A percentile compares a stretch with the other conserved stretches of the same genome.
phyloP scores from a whole-genome alignment of 2,888 invertebrate genomes.

The Zygaena filipendulae region DNA sequence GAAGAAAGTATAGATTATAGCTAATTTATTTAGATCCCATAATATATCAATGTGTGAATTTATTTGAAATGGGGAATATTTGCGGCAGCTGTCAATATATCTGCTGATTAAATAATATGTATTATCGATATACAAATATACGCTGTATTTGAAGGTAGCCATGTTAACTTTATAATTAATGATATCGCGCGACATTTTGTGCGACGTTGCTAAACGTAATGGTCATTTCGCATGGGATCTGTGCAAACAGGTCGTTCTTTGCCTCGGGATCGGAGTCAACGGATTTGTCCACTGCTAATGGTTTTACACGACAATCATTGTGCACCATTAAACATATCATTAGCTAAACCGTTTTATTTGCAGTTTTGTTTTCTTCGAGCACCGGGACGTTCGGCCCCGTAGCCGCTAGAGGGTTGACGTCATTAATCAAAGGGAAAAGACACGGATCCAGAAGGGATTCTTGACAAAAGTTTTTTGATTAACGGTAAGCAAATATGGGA shows the following conservation, averaged over 20 bases:
- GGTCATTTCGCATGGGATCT: conserved; percentile 28
- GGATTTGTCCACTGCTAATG: conserved; percentile 37
- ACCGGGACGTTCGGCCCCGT: conserved; percentile 30
- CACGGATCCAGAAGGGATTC: conserved; percentile 29
- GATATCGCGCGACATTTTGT: conserved; percentile 49
- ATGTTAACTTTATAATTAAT: conserved; percentile 34
- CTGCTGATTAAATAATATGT: too few species aligned
- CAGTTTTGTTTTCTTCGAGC: conserved; percentile 48
- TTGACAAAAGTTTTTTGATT: conserved; percentile 54
- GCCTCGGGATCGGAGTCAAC: conserved; percentile 33
- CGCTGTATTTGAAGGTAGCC: not conserved
- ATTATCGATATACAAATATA: too few species aligned
- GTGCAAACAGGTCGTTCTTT: conserved; percentile 50
- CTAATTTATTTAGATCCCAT: too few species aligned
- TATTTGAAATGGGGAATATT: too few species aligned
- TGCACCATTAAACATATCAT: conserved; percentile 54
- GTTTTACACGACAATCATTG: conserved; percentile 46
- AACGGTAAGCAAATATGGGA: conserved; percentile 55
- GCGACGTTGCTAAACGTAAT: conserved; percentile 31
- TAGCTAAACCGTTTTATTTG: conserved; percentile 38
- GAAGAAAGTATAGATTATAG: too few species aligned
- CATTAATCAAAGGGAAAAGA: conserved; percentile 45
- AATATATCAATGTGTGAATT: too few species aligned
- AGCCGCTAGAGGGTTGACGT: conserved; percentile 38
- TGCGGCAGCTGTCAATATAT: too few species aligned